Evolutionary conservation across 2,113 vertebrate genomes (phyloP), one percentile per base, ranked within the genome.

Genomic region (Danionella cerebrum): DNA sequence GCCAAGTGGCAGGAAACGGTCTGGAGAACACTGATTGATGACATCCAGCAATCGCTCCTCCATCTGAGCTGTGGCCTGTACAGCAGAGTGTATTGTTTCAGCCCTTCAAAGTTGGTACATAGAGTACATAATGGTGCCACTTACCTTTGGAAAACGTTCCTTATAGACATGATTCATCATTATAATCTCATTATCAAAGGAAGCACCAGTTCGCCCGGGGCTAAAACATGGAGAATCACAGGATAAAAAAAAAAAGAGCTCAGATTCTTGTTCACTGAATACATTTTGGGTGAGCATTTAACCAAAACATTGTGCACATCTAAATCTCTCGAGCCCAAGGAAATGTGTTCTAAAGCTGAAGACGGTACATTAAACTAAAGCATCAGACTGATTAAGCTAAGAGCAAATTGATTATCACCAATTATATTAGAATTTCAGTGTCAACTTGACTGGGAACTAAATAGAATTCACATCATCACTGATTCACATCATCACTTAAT

Each of bases 101-200:
- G 21, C 38, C 39, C 6, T 9, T n/a, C 11, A 35, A 11, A 36
- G 12, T 1, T 36, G 29, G 10, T n/a, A 39, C 47, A 31, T 12
- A 41, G 3, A 24, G 22, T 36, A 35, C 22, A 25, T 36, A 8
- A 13, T 42, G 44, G 14, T 9, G 4, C 3, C 31, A 42, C 6
- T 39, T 86, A 98, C 96, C 94, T 96, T 98, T 35, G 96, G 96
- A 81, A 98, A 98, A 36, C 95, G 85, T 65, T 98, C 96, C 76
- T 90, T 93, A 88, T 98, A 98, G 77, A 98, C 95, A 24, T 98
- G 95, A 78, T 98, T 98, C 95, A 98, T 97, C 96, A 98, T 97
- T 69, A 97, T 90, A 5, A 95, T 91, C 82, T 98, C 96, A 2
- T 95, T 94, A 81, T 98, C 96, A 16, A 95, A 93, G 11, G 88